Evolutionary conservation across 2,113 vertebrate genomes (phyloP).

Genomic region (Phylloscopus whistleri): DNA sequence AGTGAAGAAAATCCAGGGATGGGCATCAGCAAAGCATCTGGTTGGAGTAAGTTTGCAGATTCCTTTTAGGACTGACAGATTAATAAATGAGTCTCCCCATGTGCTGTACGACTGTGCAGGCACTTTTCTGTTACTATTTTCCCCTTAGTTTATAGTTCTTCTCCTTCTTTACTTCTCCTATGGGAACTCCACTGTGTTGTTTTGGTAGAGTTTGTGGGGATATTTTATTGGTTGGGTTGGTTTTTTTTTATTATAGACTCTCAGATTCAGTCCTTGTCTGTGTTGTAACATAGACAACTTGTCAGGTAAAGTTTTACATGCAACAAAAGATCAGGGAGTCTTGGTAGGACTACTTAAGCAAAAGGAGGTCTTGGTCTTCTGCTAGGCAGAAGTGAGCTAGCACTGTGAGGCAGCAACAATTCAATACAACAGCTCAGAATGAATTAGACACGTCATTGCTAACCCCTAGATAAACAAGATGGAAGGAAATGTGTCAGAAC

Average conservation of each 20-base stretch:
- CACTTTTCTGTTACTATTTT: background rate
- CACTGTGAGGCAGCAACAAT: background rate
- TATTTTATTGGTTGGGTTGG: background rate
- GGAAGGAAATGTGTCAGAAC: slow-evolving; percentile 38
- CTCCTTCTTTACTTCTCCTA: background rate
- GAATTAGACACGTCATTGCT: slow-evolving; percentile 15
- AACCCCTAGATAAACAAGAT: slow-evolving; percentile 35
- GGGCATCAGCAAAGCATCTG: background rate
- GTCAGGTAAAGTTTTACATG: background rate
- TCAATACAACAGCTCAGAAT: slow-evolving; percentile 6
- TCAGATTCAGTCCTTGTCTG: background rate
- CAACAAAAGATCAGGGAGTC: background rate
- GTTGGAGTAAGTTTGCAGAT: background rate
- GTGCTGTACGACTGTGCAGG: background rate
- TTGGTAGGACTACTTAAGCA: background rate
- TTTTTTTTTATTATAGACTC: background rate
- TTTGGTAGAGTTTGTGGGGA: background rate
- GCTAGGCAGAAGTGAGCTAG: background rate
- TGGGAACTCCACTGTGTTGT: background rate
- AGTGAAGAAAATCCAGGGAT: background rate
- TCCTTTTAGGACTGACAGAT: background rate
- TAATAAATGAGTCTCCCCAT: background rate
- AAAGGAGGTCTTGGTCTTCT: background rate
- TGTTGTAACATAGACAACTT: background rate
- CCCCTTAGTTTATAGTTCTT: background rate